Evolutionary conservation across 1,140 invertebrate species (phyloP), one percentile per base, ranked within the genome.

Genomic region (Goniozus legneri): DNA sequence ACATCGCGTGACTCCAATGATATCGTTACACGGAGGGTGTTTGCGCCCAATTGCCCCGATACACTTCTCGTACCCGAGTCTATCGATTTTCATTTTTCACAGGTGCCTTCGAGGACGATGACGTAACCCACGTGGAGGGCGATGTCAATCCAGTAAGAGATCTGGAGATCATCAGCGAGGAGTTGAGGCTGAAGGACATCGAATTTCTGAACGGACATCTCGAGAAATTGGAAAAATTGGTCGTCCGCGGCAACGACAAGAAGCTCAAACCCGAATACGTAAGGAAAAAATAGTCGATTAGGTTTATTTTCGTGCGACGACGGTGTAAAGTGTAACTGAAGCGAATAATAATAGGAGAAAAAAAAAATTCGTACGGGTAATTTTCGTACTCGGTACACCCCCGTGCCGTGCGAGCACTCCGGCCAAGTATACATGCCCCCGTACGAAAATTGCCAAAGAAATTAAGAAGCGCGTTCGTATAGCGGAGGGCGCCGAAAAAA

Each of bases 51-150:
- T n/a, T n/a, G n/a, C n/a, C n/a, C n/a, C n/a, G n/a, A n/a, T n/a
- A n/a, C n/a, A n/a, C n/a, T n/a, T n/a, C n/a, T n/a, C n/a, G n/a
- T n/a, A n/a, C n/a, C n/a, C n/a, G n/a, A n/a, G n/a, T n/a, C n/a
- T n/a, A n/a, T n/a, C n/a, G n/a, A n/a, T n/a, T n/a, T n/a, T n/a
- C n/a, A n/a, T 40, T 50, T 59, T 56, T 45, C 10, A 6, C 64
- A 96, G 92, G 94, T 69, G 93, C 93, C 15, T 99, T 99, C 71
- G 96, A 98, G 53, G 95, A 98, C 71, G 93, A 95, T 40, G 94
- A 98, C 64, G 95, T 99, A 0, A 96, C 92, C 21, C 97, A 99
- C 65, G 87, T 99, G 0, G 97, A 99, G 72, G 97, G 97, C 7
- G 96, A 99, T 42, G 94, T 99, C 0, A 90, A 99, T 72, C 97